Evolutionary conservation across 2,888 invertebrate species (phyloP).

Genomic region (Polydesmus complanatus): DNA sequence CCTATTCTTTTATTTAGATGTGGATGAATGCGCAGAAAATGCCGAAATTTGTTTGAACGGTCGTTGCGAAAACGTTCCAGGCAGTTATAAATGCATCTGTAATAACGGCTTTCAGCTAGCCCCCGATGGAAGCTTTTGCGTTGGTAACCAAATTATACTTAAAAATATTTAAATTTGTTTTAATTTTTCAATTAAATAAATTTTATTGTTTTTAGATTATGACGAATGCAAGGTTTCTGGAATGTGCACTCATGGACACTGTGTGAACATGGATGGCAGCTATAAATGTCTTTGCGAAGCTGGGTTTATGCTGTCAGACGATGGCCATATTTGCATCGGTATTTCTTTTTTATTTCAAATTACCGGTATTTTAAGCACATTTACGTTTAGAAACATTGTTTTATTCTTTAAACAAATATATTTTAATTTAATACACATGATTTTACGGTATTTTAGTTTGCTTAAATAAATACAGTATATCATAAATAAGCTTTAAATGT

Average conservation of each 20-base stretch:
- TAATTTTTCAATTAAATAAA: no score
- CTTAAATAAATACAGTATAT: background rate
- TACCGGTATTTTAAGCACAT: background rate
- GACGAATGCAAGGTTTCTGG: slow-evolving; percentile 23
- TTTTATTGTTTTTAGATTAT: slow-evolving; percentile 21
- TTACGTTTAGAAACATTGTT: slow-evolving; percentile 3
- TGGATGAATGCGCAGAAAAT: slow-evolving; percentile 34
- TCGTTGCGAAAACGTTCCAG: slow-evolving; percentile 30
- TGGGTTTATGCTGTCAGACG: slow-evolving; percentile 47
- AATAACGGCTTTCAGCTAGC: slow-evolving; percentile 62
- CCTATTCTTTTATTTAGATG: slow-evolving; percentile 25
- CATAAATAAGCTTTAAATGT: background rate
- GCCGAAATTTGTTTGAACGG: slow-evolving; percentile 31
- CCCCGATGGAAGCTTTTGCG: slow-evolving; percentile 49
- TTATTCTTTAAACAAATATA: slow-evolving; percentile 5
- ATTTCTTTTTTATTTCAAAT: background rate
- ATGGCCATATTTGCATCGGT: slow-evolving; percentile 50
- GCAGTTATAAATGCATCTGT: slow-evolving; percentile 51
- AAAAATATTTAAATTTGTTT: background rate
- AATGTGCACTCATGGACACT: slow-evolving; percentile 23
- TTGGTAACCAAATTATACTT: slow-evolving; percentile 26
- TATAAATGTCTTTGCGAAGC: slow-evolving; percentile 55
- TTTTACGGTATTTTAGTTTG: slow-evolving; percentile 15
- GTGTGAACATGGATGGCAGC: slow-evolving; percentile 23
- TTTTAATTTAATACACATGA: no score